Base-by-base conservation (phyloP, 2,888 invertebrate species). In the Caenorhabditis sulstoni region DNA sequence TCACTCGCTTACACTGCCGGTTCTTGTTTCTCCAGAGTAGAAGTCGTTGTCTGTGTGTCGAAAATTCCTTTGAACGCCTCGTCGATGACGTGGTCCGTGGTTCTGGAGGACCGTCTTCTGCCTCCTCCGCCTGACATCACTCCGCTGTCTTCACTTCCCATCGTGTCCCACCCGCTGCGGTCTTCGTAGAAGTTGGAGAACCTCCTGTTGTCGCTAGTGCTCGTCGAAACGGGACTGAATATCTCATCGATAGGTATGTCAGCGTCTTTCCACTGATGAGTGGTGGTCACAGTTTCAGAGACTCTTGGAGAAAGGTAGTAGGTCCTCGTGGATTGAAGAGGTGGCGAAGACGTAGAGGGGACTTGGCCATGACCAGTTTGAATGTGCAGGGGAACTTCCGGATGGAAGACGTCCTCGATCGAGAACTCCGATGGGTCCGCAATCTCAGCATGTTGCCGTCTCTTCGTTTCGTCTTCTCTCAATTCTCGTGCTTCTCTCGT, bases 161-260 rank as follows among this genome's bases (percentile, higher is more conserved):
- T 67, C n/a, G 75, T 75, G 35, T 75, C 67, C 75, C 75, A 75
- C 8, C 67, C 67, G 41, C 55, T 55, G 7, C 77, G 77, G 35
- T 77, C 77, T 35, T 77, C 77, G 29, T 77, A 77, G 44, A 71
- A 77, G 29, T 70, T 71, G 12, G 77, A 77, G 55, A 70, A 66
- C 23, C 70, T 52, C 23, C 70, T 23, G n/a, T 61, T 67, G 3
- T 62, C 75, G 47, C 53, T 57, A 1, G 52, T 47, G 3, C 35
- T 57, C 0, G 75, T 50, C 9, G 68, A 67, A 0, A 64, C 50
- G 16, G 76, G 76, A 57, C 76, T 68, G 64, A 77, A 70, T 11
- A 77, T 77, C 23, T 77, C 68, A 20, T 77, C 68, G 49, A 65
- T 52, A 18, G 78, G 52, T 44, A 66, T 62, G 37, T 55, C 41